Evolutionary conservation across 2,888 invertebrate species (phyloP), one percentile per base, ranked within the genome.

Genomic region (Ectobius pallidus): DNA sequence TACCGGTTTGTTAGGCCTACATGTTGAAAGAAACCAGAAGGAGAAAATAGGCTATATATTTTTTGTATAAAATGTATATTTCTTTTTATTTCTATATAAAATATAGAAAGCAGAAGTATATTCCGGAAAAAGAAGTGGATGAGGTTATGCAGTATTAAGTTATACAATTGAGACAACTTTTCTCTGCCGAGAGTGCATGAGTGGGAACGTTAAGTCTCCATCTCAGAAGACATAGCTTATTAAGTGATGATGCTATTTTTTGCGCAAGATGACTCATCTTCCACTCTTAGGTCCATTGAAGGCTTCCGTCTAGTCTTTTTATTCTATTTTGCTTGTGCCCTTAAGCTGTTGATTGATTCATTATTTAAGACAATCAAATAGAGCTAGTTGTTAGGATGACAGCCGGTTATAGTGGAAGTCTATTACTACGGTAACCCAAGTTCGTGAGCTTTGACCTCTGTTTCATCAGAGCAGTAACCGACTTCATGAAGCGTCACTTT

Each of bases 311-410:
- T 30, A 3, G 2, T 4, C 27, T 58, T n/a, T 30, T 30, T 32
- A 25, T 25, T 55, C 16, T 55, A 22, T 58, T 30, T 58, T 14
- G 30, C n/a, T 58, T 58, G 30, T 58, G 58, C 58, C 58, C 27
- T 55, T 58, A 32, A 65, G 18, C 46, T 65, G 65, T 65, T 65
- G 65, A 65, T 65, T 65, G 65, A 65, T 65, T 65, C 65, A 65
- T 25, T 46, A 65, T 65, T 65, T 65, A 65, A 65, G 65, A 46
- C 46, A 65, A 65, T 65, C 65, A 65, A 46, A 65, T 25, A 44
- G 44, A 44, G 46, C 44, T 16, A 42, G 44, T 46, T 58, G 30
- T 58, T 58, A 58, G 58, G 58, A 30, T 7, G 58, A 58, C 58
- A 30, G 30, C 58, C 58, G n/a, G 44, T 58, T 58, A 25, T 32